Conservation (phyloP, 2,113 vertebrate genomes). For the Trematomus loennbergii region DNA sequence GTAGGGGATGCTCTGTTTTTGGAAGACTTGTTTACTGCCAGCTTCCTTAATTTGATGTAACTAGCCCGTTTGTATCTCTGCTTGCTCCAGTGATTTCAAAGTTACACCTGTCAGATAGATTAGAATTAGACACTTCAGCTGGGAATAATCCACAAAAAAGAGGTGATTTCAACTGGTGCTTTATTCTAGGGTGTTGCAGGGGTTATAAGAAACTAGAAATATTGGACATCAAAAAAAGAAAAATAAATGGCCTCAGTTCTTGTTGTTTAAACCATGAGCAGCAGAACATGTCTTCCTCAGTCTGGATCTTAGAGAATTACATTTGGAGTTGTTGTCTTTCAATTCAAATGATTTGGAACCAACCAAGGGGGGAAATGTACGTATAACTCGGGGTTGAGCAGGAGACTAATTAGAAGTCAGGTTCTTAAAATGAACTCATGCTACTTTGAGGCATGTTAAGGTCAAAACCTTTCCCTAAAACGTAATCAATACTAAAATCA, state of each 20-base stretch:
- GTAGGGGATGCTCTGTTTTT: background rate
- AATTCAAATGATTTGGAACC: background rate
- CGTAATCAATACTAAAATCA: too few species aligned
- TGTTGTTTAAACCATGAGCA: background rate
- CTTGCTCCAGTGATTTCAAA: slow-evolving; percentile 16
- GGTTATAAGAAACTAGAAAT: background rate
- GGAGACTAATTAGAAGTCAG: background rate
- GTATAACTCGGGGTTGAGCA: background rate
- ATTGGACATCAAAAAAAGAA: too few species aligned
- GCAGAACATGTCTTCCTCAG: background rate
- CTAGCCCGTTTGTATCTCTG: slow-evolving; percentile 7
- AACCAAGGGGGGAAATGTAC: too few species aligned
- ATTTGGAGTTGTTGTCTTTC: background rate
- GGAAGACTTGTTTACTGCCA: background rate
- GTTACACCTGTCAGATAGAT: background rate
- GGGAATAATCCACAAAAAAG: background rate
- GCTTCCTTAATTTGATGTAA: slow-evolving; percentile 29
- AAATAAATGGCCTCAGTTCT: background rate
- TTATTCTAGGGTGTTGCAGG: background rate
- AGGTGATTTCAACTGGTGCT: slow-evolving; percentile 31
- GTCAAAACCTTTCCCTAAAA: background rate
- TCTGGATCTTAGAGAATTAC: background rate
- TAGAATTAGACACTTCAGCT: slow-evolving; percentile 1
- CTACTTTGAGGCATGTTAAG: background rate
- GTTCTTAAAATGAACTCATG: background rate